Base-by-base conservation (phyloP, 1,140 invertebrate species). In the Acromyrmex echinatior region DNA sequence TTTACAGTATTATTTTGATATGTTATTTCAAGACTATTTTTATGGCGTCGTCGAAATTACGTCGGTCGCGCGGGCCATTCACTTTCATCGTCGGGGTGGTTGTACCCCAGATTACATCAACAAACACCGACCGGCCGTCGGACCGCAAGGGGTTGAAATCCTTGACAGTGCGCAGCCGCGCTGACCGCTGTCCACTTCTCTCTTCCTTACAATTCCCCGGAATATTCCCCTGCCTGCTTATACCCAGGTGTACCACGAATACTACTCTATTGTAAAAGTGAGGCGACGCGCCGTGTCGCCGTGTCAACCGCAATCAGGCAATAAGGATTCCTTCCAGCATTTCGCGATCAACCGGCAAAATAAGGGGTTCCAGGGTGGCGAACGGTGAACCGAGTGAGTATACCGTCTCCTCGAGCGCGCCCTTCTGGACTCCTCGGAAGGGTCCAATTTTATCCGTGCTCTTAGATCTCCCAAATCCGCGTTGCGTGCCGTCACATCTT, bases 121-220 rank as follows among this genome's bases (percentile, higher is more conserved):
- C 63, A 76, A 66, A 16, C 77, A 49, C 63, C 39, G 58, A 21
- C 10, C 65, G 35, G 21, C 31, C 45, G 73, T 16, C 3, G 31
- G 21, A 7, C 63, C 60, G 35, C 62, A 39, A 45, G 81, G 81
- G 90, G 89, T 80, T 68, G 71, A 70, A 63, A 68, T 9, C 16
- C 51, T 25, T 9, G 28, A 14, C n/a, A 92, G 58, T 60, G 93
- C 93, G 93, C 93, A 94, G 90, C 16, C 93, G 93, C 92, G 86
- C 51, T 93, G 93, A 93, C 93, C 93, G 90, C 39, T 93, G 92
- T 92, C 92, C 93, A 92, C 84, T 87, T 87, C 79, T 81, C 78
- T 68, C 25, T 49, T 49, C 31, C 76, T 63, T 58, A 56, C 45
- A 16, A 51, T 81, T 35, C 65, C 82, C 39, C 51, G 53, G 70